Evolutionary conservation across 2,888 invertebrate species (phyloP).

Genomic region (Troides oblongomaculatus): DNA sequence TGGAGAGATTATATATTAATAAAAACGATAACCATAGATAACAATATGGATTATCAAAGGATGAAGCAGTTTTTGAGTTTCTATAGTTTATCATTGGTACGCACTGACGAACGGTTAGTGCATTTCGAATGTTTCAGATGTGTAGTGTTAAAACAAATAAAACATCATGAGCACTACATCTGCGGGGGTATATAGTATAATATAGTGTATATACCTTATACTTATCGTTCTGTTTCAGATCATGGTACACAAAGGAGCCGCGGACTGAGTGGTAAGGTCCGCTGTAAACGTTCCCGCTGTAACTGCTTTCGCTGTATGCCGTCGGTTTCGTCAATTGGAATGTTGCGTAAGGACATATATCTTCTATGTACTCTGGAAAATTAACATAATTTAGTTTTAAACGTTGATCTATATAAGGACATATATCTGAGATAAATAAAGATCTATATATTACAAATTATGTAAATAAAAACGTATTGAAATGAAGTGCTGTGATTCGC

Average conservation of each 20-base stretch:
- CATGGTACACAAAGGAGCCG: constrained; percentile 93
- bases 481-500: no score
- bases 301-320: constrained; percentile 93
- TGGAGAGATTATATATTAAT: no score
- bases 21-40: no score
- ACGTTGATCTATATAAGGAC: neutral
- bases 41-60: no score
- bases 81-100: neutral
- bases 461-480: no score
- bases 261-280: constrained; percentile 92
- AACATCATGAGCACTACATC: no score
- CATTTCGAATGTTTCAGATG: no score
- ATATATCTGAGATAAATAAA: neutral
- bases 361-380: constrained; percentile 91
- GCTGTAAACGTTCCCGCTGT: constrained; percentile 93
- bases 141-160: no score
- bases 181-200: no score
- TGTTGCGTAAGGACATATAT: constrained; percentile 95
- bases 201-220: constrained; percentile 82
- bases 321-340: constrained; percentile 93
- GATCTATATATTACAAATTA: neutral
- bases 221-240: constrained; percentile 89
- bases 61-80: neutral
- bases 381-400: neutral
- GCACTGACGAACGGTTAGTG: no score